Percentiles rank a stretch among this genome's conserved stretches.
phyloP scores from a whole-genome alignment of 2,797 vertebrate species.

The Podarcis siculus region DNA sequence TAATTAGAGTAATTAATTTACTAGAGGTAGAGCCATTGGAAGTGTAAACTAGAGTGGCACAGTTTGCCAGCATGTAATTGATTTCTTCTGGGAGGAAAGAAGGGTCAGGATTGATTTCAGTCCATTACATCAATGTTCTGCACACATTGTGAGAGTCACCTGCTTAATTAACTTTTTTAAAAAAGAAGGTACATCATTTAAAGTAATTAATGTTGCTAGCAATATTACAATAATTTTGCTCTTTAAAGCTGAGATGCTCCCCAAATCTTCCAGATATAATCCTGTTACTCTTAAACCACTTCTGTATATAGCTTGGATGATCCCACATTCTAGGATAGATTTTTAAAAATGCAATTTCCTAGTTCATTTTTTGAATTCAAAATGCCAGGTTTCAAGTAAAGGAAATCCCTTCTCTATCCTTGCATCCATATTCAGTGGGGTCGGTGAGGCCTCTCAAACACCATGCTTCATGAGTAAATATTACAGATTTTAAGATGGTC shows the following conservation, averaged over 20 bases:
- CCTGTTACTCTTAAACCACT: neutral
- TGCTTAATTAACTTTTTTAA: neutral
- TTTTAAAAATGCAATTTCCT: neutral
- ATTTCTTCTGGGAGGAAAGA: slow-evolving; percentile 17
- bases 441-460: neutral
- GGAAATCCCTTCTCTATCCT: neutral
- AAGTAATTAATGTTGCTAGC: neutral
- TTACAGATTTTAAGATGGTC: neutral
- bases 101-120: slow-evolving; percentile 22
- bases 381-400: neutral
- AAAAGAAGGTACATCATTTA: neutral
- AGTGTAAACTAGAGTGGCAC: neutral
- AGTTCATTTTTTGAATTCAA: neutral
- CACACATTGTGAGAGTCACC: neutral
- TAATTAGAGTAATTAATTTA: slow-evolving; percentile 3
- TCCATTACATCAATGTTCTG: neutral
- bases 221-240: neutral
- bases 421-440: neutral
- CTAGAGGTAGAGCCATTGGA: neutral
- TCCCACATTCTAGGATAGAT: neutral
- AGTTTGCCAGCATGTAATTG: slow-evolving; percentile 4
- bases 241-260: neutral
- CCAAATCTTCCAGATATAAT: too few species aligned
- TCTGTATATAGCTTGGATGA: neutral
- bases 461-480: neutral